Conservation (phyloP, 2,113 vertebrate species). For the Urocitellus parryii region DNA sequence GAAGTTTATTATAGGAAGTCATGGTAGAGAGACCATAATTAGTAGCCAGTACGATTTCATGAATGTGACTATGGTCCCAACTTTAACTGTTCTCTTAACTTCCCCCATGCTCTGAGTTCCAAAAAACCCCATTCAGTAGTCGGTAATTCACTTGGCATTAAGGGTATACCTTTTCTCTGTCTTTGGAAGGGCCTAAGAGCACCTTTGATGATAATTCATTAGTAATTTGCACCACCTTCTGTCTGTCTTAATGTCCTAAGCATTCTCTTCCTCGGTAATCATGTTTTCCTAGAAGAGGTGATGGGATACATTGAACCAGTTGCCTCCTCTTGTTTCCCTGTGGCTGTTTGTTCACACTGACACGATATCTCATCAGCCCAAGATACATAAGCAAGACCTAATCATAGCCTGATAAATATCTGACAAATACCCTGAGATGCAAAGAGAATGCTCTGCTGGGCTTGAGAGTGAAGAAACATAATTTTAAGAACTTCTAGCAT, state of each 20-base stretch:
- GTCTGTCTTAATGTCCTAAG: neutral
- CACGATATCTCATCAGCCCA: neutral
- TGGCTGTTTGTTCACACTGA: neutral
- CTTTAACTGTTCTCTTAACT: neutral
- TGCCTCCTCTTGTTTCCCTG: slow-evolving; percentile 19
- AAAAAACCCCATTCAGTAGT: neutral
- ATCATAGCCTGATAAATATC: neutral
- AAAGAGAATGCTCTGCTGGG: neutral
- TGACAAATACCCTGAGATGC: neutral
- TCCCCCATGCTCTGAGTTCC: slow-evolving; percentile 25
- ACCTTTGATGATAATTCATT: neutral
- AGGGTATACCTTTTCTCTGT: slow-evolving; percentile 22
- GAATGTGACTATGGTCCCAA: neutral
- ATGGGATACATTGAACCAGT: neutral
- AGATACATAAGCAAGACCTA: neutral
- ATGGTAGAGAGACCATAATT: slow-evolving; percentile 15
- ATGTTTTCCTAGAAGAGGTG: neutral
- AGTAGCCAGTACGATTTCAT: neutral
- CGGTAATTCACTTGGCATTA: slow-evolving; percentile 12
- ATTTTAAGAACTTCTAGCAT: neutral
- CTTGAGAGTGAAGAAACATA: neutral
- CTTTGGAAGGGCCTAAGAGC: slow-evolving; percentile 22
- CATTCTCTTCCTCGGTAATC: neutral
- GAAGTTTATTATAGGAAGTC: slow-evolving; percentile 38
- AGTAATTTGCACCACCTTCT: neutral